Conservation (phyloP, 1,140 invertebrate species). For the Drosophila persimilis region DNA sequence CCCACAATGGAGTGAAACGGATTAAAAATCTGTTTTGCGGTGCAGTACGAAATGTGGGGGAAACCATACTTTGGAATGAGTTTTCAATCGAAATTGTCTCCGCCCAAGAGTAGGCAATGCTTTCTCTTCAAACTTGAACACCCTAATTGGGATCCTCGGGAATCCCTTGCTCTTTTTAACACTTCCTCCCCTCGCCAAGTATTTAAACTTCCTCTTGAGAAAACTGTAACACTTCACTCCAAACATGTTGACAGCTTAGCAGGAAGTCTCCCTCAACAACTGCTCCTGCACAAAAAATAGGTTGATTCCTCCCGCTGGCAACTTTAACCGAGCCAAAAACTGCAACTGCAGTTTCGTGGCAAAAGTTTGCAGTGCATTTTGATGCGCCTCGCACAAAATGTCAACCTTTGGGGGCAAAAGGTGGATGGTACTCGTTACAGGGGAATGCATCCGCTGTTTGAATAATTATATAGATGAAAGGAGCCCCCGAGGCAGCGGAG, state of each 20-base stretch:
- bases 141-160: constrained; percentile 4
- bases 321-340: constrained; percentile 53
- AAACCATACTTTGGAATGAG: background rate
- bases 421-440: constrained; percentile 7
- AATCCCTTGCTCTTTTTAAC: background rate
- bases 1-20: too few relatives aligned
- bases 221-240: constrained; percentile 65
- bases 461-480: constrained; percentile 60
- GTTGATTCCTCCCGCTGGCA: constrained; percentile 39
- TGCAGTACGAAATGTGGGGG: constrained; percentile 9
- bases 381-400: constrained; percentile 49
- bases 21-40: background rate
- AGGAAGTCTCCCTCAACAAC: constrained; percentile 49
- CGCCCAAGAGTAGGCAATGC: constrained; percentile 9
- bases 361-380: constrained; percentile 71
- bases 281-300: constrained; percentile 24
- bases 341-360: constrained; percentile 46
- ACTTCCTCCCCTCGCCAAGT: constrained; percentile 24
- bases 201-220: constrained; percentile 47
- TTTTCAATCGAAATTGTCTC: background rate
- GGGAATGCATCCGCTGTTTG: constrained; percentile 36
- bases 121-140: background rate
- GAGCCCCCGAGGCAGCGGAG: constrained; percentile 11
- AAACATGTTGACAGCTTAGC: constrained; percentile 77
- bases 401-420: constrained; percentile 13